Conservation (phyloP, 2,113 vertebrate species). For the Xerus inauris region DNA sequence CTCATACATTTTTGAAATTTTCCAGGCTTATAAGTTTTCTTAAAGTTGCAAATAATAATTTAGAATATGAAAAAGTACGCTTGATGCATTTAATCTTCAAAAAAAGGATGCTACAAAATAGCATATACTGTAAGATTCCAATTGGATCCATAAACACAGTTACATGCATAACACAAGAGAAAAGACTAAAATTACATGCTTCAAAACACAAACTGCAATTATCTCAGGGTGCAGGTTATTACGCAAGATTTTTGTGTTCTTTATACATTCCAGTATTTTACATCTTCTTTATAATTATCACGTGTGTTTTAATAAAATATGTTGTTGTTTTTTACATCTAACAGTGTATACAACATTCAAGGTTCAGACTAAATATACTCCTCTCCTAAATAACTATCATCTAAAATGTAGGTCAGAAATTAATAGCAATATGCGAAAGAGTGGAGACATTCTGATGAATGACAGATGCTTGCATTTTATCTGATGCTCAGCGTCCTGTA, state of each 20-base stretch:
- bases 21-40: not conserved
- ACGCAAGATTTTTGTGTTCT: constrained; percentile 40
- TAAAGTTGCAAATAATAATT: constrained; percentile 31
- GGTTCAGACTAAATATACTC: not conserved
- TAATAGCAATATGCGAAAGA: not conserved
- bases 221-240: constrained; percentile 40
- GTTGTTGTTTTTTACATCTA: not conserved
- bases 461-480: not conserved
- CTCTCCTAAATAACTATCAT: constrained; percentile 7
- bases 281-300: constrained; percentile 10
- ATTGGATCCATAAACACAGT: not conserved
- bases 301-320: constrained; percentile 11
- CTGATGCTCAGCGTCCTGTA: not conserved
- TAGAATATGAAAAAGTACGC: not conserved
- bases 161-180: not conserved
- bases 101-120: not conserved
- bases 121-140: not conserved
- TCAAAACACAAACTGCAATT: constrained; percentile 41
- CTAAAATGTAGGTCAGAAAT: constrained; percentile 35
- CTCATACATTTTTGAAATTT: not conserved
- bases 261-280: not conserved
- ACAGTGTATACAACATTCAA: not conserved
- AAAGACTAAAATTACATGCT: constrained; percentile 56
- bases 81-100: not conserved
- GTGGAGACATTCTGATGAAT: not conserved